Evolutionary conservation across 2,888 invertebrate genomes (phyloP).

Genomic region (Acrobeloides nanus): DNA sequence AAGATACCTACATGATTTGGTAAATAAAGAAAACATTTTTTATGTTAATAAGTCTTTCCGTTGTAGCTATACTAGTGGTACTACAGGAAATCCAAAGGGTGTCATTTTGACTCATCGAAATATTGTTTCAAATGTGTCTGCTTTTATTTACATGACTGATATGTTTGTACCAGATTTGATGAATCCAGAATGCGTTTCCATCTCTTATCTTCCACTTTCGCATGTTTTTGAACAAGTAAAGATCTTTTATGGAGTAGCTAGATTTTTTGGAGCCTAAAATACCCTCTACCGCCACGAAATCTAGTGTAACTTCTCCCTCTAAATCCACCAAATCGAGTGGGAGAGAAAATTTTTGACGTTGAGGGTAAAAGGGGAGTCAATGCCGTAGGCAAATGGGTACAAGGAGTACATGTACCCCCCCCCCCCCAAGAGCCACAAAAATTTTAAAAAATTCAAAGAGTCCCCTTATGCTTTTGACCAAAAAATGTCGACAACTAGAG

Average conservation of each 20-base stretch:
- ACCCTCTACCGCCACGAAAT: too few relatives aligned
- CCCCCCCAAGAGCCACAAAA: conserved; percentile 93
- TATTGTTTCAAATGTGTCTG: conserved; percentile 62
- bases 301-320: too few relatives aligned
- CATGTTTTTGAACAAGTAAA: conserved; percentile 92
- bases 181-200: conserved; percentile 54
- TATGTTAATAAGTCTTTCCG: too few relatives aligned
- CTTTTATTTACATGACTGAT: conserved; percentile 28
- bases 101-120: conserved; percentile 92
- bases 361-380: too few relatives aligned
- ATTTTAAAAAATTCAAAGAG: conserved; percentile 66
- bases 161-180: conserved; percentile 30
- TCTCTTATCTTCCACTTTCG: conserved; percentile 91
- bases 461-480: too few relatives aligned
- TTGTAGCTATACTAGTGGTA: conserved; percentile 57
- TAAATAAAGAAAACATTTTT: conserved; percentile 3
- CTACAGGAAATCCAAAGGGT: conserved; percentile 91
- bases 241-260: too few relatives aligned
- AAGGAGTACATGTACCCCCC: conserved; percentile 68
- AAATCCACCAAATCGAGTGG: too few relatives aligned
- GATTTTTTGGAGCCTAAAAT: too few relatives aligned
- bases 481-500: too few relatives aligned
- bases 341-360: too few relatives aligned
- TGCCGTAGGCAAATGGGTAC: too few relatives aligned
- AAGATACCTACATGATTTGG: conserved; percentile 55